Evolutionary conservation across 2,797 vertebrate species (phyloP).

Genomic region (Poecilia picta): DNA sequence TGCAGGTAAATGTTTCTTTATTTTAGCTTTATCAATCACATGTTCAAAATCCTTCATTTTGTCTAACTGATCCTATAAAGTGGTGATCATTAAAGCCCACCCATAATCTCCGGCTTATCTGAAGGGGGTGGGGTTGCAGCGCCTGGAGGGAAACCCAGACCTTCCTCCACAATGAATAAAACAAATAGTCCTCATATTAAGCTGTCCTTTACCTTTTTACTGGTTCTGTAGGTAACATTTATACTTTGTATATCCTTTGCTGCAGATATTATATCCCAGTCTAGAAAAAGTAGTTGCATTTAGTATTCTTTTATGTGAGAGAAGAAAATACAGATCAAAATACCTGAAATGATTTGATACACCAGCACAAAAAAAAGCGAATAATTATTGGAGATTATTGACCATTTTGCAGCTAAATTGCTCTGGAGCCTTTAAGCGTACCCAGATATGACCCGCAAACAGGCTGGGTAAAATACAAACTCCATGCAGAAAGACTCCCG

Average conservation of each 20-base stretch:
- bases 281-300: neutral
- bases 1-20: neutral
- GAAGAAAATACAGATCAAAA: neutral
- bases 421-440: neutral
- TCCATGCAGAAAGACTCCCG: neutral
- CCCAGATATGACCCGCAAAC: neutral
- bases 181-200: neutral
- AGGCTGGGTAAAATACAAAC: neutral
- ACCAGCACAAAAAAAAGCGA: neutral
- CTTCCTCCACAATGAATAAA: neutral
- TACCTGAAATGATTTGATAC: neutral
- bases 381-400: neutral
- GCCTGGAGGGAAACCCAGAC: neutral
- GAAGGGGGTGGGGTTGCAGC: neutral
- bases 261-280: neutral
- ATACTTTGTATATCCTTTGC: neutral
- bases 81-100: neutral
- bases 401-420: neutral
- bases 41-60: neutral
- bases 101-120: neutral
- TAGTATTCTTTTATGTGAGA: neutral
- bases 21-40: neutral
- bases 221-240: neutral
- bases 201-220: neutral
- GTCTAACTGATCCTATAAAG: neutral